Conservation (phyloP, 2,888 invertebrate species). For the Lissocephala sabroskyi region DNA sequence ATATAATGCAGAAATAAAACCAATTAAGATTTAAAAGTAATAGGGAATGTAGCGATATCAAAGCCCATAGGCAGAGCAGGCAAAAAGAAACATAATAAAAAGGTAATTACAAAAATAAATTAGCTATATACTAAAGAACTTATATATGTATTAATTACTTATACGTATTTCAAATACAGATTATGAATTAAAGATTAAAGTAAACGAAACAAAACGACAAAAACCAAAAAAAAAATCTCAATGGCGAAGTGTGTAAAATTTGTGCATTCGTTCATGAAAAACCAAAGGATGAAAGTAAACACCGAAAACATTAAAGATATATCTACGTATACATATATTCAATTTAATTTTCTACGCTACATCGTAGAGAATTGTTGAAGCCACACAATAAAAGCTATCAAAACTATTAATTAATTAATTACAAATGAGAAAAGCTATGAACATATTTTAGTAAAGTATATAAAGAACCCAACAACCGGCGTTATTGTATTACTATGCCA, state of each 20-base stretch:
- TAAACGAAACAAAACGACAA: too few relatives aligned
- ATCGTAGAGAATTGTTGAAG: constrained; percentile 39
- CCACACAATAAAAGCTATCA: constrained; percentile 54
- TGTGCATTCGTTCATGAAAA: constrained; percentile 63
- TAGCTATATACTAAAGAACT: constrained; percentile 34
- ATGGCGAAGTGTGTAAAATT: constrained; percentile 63
- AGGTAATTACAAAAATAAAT: constrained; percentile 28
- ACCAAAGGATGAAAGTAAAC: constrained; percentile 70
- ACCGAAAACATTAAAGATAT: constrained; percentile 62
- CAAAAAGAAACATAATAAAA: constrained; percentile 19
- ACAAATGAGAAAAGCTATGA: constrained; percentile 16
- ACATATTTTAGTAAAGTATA: constrained; percentile 42
- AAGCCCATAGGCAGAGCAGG: constrained; percentile 24
- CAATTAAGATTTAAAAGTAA: constrained; percentile 28
- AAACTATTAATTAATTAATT: constrained; percentile 54
- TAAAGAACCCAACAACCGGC: too few relatives aligned
- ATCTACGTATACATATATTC: constrained; percentile 52
- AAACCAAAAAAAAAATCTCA: constrained; percentile 32
- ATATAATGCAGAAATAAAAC: constrained; percentile 31
- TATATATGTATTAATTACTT: constrained; percentile 23
- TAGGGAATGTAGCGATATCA: constrained; percentile 46
- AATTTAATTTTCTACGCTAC: constrained; percentile 46
- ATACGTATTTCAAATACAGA: constrained; percentile 23
- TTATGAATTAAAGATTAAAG: constrained; percentile 56
- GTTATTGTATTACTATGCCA: constrained; percentile 4